These are phyloP conservation scores for Trichonephila clavipes DNA, from an alignment of 1,140 invertebrate genomes.

Conservation along the genomic window DNA sequence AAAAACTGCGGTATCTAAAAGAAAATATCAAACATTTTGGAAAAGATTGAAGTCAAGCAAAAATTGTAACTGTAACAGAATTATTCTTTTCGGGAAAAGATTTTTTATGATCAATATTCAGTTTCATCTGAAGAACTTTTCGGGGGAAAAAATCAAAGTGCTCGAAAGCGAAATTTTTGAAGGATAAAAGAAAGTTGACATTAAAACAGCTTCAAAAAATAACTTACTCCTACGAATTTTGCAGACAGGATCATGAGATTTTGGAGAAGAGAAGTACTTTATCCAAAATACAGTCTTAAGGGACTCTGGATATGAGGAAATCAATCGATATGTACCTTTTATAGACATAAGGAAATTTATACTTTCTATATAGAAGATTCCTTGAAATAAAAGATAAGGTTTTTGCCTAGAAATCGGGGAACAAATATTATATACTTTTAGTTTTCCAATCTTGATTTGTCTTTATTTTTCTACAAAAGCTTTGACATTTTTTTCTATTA, in stretches of 20 bases:
- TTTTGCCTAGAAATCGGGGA: neutral
- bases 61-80: neutral
- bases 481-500: too few relatives aligned
- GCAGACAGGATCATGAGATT: neutral
- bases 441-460: too few relatives aligned
- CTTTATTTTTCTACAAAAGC: too few relatives aligned
- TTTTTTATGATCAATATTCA: neutral
- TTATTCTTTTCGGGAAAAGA: neutral
- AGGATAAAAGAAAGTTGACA: neutral
- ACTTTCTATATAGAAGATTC: neutral
- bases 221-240: neutral
- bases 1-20: too few relatives aligned
- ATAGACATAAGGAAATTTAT: neutral
- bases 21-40: too few relatives aligned
- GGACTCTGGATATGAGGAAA: neutral
- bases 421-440: too few relatives aligned
- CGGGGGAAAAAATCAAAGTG: neutral
- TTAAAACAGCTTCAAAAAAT: constrained; percentile 7
- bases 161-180: neutral
- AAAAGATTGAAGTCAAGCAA: neutral
- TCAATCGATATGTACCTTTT: neutral
- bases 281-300: neutral
- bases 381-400: neutral
- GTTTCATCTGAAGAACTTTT: neutral
- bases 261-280: neutral